Evolutionary conservation across 2,888 invertebrate species (phyloP), one percentile per base, ranked within the genome.

Genomic region (Metalampra italica): DNA sequence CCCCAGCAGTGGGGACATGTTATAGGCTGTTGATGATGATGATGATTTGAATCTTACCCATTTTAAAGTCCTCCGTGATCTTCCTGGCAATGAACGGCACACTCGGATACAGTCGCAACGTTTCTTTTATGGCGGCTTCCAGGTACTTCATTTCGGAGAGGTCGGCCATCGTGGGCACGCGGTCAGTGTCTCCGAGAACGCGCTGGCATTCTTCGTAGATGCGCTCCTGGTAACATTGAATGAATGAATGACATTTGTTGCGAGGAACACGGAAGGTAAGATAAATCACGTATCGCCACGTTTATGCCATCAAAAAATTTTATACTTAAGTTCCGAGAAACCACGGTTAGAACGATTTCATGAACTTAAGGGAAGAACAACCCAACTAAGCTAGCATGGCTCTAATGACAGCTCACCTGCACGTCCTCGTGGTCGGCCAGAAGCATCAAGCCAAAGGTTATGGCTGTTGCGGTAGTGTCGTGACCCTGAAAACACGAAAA

Each of bases 71-170:
- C 64, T 92, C 92, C 0, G 85, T 83, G 22, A 93, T 69, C 32
- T 65, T 68, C 55, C 94, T 88, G 0, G 91, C 91, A 55, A 94
- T 91, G 63, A 93, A 90, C 0, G 93, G 93, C 9, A 94, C 93
- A 60, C 92, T 92, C 0, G 94, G 94, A 58, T 91, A 92, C 34
- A 94, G 64, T 49, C 94, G 76, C 43, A 94, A 68, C 0, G 91
- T 88, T 68, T 94, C 94, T 71, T 94, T 94, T 43, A 94, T 91
- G 41, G 93, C 93, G 44, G 92, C 92, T 52, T 94, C 94, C 58
- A 94, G 69, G 62, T 93, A 94, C 60, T 90, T 90, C 91, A 94
- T 91, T 43, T 91, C 88, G 30, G 90, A 78, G 14, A 94, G 72
- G 47, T 92, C 91, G 0, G 90, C 79, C 79, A 91, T 86, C 3